Percentiles rank a stretch among this genome's conserved stretches.
Conservation (phyloP, 2,797 vertebrate species). For the Harpagifer antarcticus region DNA sequence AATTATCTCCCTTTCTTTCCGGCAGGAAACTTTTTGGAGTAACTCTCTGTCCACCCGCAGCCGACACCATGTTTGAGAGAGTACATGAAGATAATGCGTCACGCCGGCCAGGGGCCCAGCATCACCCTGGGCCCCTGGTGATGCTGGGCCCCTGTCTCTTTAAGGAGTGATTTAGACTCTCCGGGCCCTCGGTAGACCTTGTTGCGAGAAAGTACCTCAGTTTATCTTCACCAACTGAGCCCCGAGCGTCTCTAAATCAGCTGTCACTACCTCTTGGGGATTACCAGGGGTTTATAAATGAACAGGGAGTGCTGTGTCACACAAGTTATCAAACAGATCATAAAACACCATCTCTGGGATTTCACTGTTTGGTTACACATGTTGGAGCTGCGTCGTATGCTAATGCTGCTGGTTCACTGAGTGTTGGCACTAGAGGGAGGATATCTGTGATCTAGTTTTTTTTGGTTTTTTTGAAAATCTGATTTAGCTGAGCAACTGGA, state of each 20-base stretch:
- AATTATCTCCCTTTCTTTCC: slow-evolving; percentile 89
- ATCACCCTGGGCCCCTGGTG: slow-evolving; percentile 68
- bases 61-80: slow-evolving; percentile 6
- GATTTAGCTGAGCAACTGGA: slow-evolving; percentile 29
- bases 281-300: slow-evolving; percentile 73
- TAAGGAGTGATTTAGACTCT: slow-evolving; percentile 88
- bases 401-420: slow-evolving; percentile 45
- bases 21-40: slow-evolving; percentile 88
- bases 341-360: slow-evolving; percentile 75
- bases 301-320: slow-evolving; percentile 71
- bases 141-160: slow-evolving; percentile 84
- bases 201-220: slow-evolving; percentile 64
- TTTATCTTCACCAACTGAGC: slow-evolving; percentile 72
- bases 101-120: slow-evolving; percentile 55
- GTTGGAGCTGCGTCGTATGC: slow-evolving; percentile 56
- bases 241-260: slow-evolving; percentile 72
- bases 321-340: slow-evolving; percentile 76
- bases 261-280: slow-evolving; percentile 70
- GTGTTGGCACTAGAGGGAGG: slow-evolving; percentile 37
- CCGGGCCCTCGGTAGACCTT: slow-evolving; percentile 69
- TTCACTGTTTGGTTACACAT: slow-evolving; percentile 73
- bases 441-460: slow-evolving; percentile 47
- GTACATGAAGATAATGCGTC: slow-evolving; percentile 31
- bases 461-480: slow-evolving; percentile 6
- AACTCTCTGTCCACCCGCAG: slow-evolving; percentile 21